Evolutionary conservation across 1,140 invertebrate species (phyloP).

Genomic region (Pseudomyrmex concolor): DNA sequence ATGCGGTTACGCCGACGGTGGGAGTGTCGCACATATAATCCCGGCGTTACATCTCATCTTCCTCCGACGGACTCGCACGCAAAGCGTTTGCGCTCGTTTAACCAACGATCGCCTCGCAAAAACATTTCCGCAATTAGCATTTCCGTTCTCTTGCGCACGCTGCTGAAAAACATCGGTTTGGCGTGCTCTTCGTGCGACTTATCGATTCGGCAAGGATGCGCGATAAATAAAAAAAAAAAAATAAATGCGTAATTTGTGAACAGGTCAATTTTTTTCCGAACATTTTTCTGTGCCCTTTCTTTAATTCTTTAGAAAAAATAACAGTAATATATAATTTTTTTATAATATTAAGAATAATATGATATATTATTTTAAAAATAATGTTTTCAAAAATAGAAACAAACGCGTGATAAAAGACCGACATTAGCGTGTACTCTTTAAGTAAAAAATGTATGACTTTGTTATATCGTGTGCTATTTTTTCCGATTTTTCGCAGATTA

Average conservation of each 20-base stretch:
- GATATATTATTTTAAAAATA: too few relatives aligned
- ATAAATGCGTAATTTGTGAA: too few relatives aligned
- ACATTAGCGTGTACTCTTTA: not conserved
- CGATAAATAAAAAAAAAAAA: not conserved
- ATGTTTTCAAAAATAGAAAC: not conserved
- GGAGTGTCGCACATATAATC: constrained; percentile 28
- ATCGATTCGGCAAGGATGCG: too few relatives aligned
- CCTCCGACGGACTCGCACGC: constrained; percentile 32
- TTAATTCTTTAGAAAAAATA: too few relatives aligned
- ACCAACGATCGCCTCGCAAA: constrained; percentile 16
- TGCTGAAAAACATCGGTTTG: too few relatives aligned
- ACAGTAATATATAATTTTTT: too few relatives aligned
- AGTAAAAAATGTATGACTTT: not conserved
- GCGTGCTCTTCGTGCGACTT: too few relatives aligned
- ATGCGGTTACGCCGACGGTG: not conserved
- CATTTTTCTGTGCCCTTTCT: too few relatives aligned
- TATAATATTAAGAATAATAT: too few relatives aligned
- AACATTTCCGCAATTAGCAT: constrained; percentile 33
- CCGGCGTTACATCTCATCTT: constrained; percentile 13
- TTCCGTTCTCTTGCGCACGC: constrained; percentile 1
- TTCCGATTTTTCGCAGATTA: not conserved
- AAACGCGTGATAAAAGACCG: not conserved
- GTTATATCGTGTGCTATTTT: not conserved
- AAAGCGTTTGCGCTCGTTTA: constrained; percentile 61
- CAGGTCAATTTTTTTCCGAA: too few relatives aligned